Conservation (phyloP, 2,113 vertebrate genomes). For the Notothenia coriiceps region DNA sequence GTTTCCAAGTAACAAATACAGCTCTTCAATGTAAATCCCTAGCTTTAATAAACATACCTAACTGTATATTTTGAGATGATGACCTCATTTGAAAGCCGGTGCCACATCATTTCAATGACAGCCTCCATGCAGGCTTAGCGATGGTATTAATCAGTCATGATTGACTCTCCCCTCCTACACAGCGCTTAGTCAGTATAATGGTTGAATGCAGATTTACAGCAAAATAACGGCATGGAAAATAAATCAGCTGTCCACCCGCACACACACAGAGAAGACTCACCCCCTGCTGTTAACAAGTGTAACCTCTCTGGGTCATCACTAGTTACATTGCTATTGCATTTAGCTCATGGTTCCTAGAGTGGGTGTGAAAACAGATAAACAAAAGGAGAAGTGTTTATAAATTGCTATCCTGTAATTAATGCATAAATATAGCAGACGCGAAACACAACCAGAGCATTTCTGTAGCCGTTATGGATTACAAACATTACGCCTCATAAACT, state of each 20-base stretch:
- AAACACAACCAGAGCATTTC: not conserved
- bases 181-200: constrained; percentile 46
- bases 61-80: constrained; percentile 53
- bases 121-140: constrained; percentile 51
- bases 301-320: constrained; percentile 59
- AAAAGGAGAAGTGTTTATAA: not conserved
- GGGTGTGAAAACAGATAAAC: constrained; percentile 40
- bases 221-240: constrained; percentile 27
- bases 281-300: constrained; percentile 62
- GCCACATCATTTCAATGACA: constrained; percentile 48
- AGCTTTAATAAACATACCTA: constrained; percentile 48
- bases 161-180: constrained; percentile 64
- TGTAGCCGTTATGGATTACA: not conserved
- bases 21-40: constrained; percentile 35
- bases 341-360: constrained; percentile 42
- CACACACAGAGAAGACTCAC: constrained; percentile 21
- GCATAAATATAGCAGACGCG: not conserved
- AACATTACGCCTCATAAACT: constrained; percentile 16
- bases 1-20: constrained; percentile 65
- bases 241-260: constrained; percentile 12
- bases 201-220: constrained; percentile 22
- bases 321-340: constrained; percentile 61
- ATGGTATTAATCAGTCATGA: constrained; percentile 63
- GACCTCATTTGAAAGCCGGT: constrained; percentile 54
- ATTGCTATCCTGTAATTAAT: constrained; percentile 7